phyloP scores from a whole-genome alignment of 2,888 invertebrate genomes.

The Caenorhabditis plicata region DNA sequence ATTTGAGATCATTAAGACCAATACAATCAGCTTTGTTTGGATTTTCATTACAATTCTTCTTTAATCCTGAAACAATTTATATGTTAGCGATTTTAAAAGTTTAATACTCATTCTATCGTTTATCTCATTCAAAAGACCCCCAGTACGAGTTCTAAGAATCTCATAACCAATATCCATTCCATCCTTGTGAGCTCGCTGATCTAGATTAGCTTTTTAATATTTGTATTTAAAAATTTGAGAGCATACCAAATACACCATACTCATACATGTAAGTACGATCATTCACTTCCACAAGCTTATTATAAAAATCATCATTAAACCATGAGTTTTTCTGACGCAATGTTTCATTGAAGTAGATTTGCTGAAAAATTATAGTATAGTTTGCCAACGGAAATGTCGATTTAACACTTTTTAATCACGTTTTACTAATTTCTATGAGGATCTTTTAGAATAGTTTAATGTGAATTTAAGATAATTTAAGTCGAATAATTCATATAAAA shows the following conservation, averaged over 20 bases:
- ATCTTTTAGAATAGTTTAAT: too few species aligned
- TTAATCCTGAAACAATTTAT: too few species aligned
- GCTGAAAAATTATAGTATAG: too few species aligned
- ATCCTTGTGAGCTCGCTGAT: conserved; percentile 28
- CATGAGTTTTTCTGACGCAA: conserved; percentile 21
- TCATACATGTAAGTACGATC: conserved; percentile 39
- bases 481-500: too few species aligned
- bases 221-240: background rate
- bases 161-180: conserved; percentile 37
- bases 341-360: conserved; percentile 21
- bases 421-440: too few species aligned
- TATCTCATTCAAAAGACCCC: conserved; percentile 38
- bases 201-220: conserved; percentile 22
- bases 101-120: conserved; percentile 30
- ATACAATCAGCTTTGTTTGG: conserved; percentile 13
- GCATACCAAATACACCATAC: conserved; percentile 40
- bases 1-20: conserved; percentile 37
- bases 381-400: too few species aligned
- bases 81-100: too few species aligned
- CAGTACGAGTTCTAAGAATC: conserved; percentile 31
- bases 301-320: conserved; percentile 30
- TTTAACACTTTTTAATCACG: too few species aligned
- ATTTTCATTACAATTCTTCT: conserved; percentile 13
- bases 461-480: too few species aligned
- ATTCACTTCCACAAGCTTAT: conserved; percentile 30